These are phyloP conservation scores for Teleogryllus occipitalis DNA, from an alignment of 1,140 invertebrate species.

Conservation along the genomic window DNA sequence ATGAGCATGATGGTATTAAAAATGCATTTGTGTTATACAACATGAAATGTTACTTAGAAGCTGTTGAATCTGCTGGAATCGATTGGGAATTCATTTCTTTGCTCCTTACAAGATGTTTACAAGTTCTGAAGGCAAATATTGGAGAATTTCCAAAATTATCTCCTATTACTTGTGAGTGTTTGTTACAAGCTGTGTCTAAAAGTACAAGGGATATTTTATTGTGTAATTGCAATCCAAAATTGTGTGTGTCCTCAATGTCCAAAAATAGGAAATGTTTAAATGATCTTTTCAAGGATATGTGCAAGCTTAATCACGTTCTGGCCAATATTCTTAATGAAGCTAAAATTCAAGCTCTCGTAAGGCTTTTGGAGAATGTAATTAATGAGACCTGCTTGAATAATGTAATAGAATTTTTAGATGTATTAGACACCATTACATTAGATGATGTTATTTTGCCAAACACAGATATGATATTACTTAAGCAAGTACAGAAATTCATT, in stretches of 20 bases:
- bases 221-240: not conserved
- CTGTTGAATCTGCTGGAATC: not conserved
- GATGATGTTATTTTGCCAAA: not conserved
- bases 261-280: not conserved
- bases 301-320: not conserved
- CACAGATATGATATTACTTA: not conserved
- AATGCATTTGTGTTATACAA: slow-evolving; percentile 25
- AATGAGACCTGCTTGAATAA: not conserved
- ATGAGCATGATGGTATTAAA: slow-evolving; percentile 22
- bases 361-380: not conserved
- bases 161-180: not conserved
- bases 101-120: not conserved
- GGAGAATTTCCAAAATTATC: not conserved
- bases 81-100: not conserved
- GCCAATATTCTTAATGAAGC: not conserved
- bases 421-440: not conserved
- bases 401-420: not conserved
- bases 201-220: not conserved
- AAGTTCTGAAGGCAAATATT: slow-evolving; percentile 8
- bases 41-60: slow-evolving; percentile 9
- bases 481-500: not conserved
- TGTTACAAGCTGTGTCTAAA: not conserved
- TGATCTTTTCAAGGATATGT: not conserved
- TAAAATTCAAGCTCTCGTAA: not conserved
- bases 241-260: not conserved